Percentiles rank a stretch among this genome's conserved stretches.
Evolutionary conservation across 2,797 vertebrate species (phyloP).

Genomic region (Ceyx erithaca): DNA sequence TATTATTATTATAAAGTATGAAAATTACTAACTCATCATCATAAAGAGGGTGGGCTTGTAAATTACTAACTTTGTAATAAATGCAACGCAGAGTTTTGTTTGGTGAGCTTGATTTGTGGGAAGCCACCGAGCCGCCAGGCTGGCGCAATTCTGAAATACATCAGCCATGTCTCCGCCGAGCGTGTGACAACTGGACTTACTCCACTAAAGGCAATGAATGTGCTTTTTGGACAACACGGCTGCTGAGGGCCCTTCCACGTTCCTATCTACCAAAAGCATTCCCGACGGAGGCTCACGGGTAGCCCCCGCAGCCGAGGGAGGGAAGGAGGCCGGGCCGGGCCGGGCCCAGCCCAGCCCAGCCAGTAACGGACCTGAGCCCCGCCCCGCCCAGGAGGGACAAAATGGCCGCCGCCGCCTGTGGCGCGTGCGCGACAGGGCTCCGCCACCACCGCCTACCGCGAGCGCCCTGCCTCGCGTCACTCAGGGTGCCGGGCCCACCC

Average conservation of each 20-base stretch:
- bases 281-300: accelerated
- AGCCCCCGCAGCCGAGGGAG: accelerated
- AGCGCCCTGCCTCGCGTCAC: background rate
- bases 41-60: background rate
- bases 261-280: accelerated
- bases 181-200: background rate
- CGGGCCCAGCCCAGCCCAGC: accelerated
- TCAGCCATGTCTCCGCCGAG: background rate
- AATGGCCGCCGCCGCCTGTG: background rate
- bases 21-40: background rate
- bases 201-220: background rate
- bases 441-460: accelerated
- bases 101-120: background rate
- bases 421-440: background rate
- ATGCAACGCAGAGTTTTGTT: background rate
- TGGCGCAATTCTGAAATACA: background rate
- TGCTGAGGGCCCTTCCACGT: accelerated
- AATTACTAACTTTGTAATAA: background rate
- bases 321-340: accelerated
- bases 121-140: background rate
- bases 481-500: background rate
- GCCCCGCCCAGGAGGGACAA: background rate
- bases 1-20: background rate
- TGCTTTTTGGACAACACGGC: accelerated
- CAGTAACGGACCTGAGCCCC: accelerated